These are phyloP conservation scores for Agelastica alni DNA, from an alignment of 2,888 invertebrate genomes.

Conservation along the genomic window DNA sequence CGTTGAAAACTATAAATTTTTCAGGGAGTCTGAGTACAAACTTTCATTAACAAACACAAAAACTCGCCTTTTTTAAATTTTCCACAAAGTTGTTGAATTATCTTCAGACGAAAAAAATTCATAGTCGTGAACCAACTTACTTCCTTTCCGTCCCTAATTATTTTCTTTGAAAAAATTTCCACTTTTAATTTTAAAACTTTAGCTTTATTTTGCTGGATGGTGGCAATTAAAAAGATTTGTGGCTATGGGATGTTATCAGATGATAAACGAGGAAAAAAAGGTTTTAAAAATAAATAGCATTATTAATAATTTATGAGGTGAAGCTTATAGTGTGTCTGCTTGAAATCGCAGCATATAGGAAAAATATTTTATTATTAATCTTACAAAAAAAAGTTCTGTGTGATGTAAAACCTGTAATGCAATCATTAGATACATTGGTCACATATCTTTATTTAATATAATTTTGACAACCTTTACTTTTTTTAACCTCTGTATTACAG, in stretches of 20 bases:
- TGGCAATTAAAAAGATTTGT: not conserved
- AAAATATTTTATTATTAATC: too few species aligned
- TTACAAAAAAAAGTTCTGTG: too few species aligned
- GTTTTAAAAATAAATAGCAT: too few species aligned
- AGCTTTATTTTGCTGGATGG: not conserved
- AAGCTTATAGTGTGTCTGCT: too few species aligned
- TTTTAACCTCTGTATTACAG: too few species aligned
- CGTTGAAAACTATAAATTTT: slow-evolving; percentile 1
- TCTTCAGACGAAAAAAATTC: not conserved
- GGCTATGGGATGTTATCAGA: not conserved
- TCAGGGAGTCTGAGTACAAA: not conserved
- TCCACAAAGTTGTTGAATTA: slow-evolving; percentile 1
- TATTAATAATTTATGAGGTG: too few species aligned
- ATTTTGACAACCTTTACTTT: too few species aligned
- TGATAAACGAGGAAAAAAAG: not conserved
- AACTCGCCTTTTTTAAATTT: not conserved
- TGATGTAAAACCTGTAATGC: too few species aligned
- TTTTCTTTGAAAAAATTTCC: not conserved
- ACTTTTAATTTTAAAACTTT: slow-evolving; percentile 2
- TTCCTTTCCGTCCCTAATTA: not conserved
- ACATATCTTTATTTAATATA: too few species aligned
- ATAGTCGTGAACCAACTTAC: not conserved
- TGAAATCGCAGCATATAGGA: too few species aligned
- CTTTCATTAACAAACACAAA: slow-evolving; percentile 2
- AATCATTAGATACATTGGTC: too few species aligned